Base-by-base conservation (phyloP, 1,140 invertebrate species). In the Cherax destructor region DNA sequence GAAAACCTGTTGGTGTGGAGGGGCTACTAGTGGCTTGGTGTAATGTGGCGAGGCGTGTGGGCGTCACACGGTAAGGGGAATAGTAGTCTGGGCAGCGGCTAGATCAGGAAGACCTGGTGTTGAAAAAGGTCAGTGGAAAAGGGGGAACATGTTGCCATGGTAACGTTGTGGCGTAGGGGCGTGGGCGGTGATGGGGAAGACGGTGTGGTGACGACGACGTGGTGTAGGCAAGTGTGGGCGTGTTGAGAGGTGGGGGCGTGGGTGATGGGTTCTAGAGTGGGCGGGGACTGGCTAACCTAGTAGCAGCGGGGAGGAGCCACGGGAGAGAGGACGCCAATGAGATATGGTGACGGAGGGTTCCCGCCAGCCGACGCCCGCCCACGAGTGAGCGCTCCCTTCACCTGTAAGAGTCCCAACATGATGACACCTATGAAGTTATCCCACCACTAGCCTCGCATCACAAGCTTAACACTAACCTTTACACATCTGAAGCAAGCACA, bases 331-430 rank as follows among this genome's bases (percentile, higher is more conserved):
- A 21, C 92, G 89, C 92, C 92, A 93, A 87, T 89, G 89, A 30
- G 90, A 76, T 11, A 93, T 77, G 61, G 18, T 88, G 61, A 93
- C 84, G 50, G 92, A 93, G 79, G 92, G 91, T 83, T 93, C 92
- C 47, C 92, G 83, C 92, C 92, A 93, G 76, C 92, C 92, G 47
- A 93, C 92, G 56, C 92, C 92, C 52, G 92, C 92, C 92, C 92
- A 93, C n/a, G 90, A 92, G 77, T 93, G 92, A 83, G 92, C 92
- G 74, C 92, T 93, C 79, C 92, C 92, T 59, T 93, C 92, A 86
- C 92, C 92, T 93, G 92, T 65, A 92, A 92, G 41, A 91, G 41
- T 21, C 69, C 80, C 81, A 41, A 65, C 13, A 65, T 13, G 11
- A 16, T 65, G 61, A 16, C 65, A 47, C 10, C 30, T 49, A 61